Conservation (phyloP, 2,888 invertebrate species). For the Orthonevra nobilis region DNA sequence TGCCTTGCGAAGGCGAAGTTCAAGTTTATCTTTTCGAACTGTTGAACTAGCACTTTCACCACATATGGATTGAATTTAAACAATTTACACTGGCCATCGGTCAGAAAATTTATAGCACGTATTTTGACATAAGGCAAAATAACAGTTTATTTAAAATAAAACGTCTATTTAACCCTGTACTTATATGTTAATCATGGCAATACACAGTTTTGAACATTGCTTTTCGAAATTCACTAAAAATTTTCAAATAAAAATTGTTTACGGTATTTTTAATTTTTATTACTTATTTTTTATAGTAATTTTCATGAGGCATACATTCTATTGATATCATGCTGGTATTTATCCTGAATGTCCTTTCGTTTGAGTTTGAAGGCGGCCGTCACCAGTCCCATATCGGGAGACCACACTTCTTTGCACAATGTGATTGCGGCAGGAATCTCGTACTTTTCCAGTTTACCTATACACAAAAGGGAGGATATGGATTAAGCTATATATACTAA, state of each 20-base stretch:
- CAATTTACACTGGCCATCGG: too few species aligned
- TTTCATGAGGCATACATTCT: conserved; percentile 96
- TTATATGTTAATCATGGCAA: too few species aligned
- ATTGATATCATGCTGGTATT: conserved; percentile 95
- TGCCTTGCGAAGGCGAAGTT: too few species aligned
- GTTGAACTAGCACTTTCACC: too few species aligned
- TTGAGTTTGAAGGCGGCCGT: conserved; percentile 99
- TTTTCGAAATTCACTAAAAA: neutral
- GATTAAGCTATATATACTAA: too few species aligned
- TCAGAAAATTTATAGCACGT: too few species aligned
- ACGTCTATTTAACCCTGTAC: too few species aligned
- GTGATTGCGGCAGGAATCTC: conserved; percentile 95
- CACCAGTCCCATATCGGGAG: conserved; percentile 97
- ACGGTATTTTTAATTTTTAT: conserved; percentile 45
- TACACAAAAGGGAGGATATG: conserved; percentile 53
- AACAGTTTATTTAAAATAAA: too few species aligned
- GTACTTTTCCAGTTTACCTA: conserved; percentile 94
- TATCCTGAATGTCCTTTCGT: conserved; percentile 96
- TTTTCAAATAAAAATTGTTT: conserved; percentile 2
- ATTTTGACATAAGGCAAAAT: too few species aligned
- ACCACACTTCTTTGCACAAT: conserved; percentile 96
- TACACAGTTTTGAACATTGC: neutral
- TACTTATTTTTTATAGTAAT: conserved; percentile 73
- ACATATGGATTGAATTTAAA: too few species aligned
- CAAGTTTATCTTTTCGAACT: too few species aligned